Evolutionary conservation across 2,888 invertebrate species (phyloP).

Genomic region (Serrognathus titanus): DNA sequence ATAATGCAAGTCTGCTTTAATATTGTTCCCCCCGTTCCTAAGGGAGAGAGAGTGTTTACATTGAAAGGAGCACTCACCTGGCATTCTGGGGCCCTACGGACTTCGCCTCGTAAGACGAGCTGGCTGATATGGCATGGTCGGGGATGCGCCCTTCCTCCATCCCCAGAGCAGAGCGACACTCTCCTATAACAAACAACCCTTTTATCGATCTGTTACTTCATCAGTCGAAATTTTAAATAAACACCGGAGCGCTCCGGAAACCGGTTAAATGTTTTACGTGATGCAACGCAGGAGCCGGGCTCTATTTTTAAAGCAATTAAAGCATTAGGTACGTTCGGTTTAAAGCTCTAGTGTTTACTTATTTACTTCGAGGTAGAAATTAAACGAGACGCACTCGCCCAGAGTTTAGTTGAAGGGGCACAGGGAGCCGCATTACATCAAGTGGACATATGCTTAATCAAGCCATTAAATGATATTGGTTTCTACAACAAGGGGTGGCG

Average conservation of each 20-base stretch:
- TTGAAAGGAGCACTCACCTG: slow-evolving; percentile 57
- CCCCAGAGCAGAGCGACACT: slow-evolving; percentile 73
- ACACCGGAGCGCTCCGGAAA: too few species aligned
- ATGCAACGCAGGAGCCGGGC: too few species aligned
- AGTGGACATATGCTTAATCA: slow-evolving; percentile 1
- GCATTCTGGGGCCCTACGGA: slow-evolving; percentile 86
- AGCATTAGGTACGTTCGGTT: too few species aligned
- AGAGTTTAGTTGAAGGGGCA: background rate
- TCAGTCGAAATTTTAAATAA: too few species aligned
- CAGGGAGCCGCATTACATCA: background rate
- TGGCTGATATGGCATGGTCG: slow-evolving; percentile 80
- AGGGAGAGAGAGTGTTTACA: background rate
- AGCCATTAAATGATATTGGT: slow-evolving; percentile 1
- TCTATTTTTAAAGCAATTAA: too few species aligned
- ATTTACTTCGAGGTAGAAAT: too few species aligned
- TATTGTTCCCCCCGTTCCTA: background rate
- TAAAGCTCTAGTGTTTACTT: too few species aligned
- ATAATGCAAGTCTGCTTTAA: background rate
- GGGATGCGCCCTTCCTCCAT: slow-evolving; percentile 85
- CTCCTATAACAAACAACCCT: slow-evolving; percentile 50
- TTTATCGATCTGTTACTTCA: slow-evolving; percentile 14
- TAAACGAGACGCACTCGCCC: too few species aligned
- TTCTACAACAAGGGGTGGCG: background rate
- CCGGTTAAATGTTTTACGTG: too few species aligned
- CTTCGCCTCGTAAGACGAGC: slow-evolving; percentile 81